Base-by-base conservation (phyloP, 1,140 invertebrate genomes). In the Leptopilina clavipes region DNA sequence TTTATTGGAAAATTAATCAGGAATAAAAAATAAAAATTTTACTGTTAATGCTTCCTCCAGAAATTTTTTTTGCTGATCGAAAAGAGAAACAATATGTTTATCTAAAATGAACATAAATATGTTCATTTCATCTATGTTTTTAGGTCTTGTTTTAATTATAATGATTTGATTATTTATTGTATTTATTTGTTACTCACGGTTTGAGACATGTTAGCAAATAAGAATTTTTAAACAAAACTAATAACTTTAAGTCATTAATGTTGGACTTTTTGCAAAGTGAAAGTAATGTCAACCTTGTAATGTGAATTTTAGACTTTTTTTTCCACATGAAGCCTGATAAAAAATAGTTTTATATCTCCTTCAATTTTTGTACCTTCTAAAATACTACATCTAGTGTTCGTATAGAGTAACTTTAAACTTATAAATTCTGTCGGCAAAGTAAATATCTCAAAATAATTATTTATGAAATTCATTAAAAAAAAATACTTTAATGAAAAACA, bases 391-490 rank as follows among this genome's bases (percentile, higher is more conserved):
- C 59, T 65, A 31, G 59, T 65, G 59, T 31, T 22, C 10, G n/a
- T 22, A n/a, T 31, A n/a, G 1, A 65, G 59, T 65, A 65, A 22
- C 59, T 37, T 59, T 65, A 25, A 25, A 7, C 6, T n/a, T 65
- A n/a, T 25, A 31, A 31, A 31, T 65, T 65, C 59, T 65, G 22
- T 25, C 59, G 59, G 59, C 22, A 65, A 65, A 65, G 59, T 65
- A 31, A 65, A 65, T 65, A 31, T 65, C 59, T 65, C 11, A 31
- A 18, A 18, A 19, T 9, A 10, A 1, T 3, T 9, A 54, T 18
- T 54, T 18, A 31, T 5, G n/a, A 31, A 31, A 31, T 19, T 54
- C 19, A 54, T 54, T 19, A 9, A 54, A 10, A 19, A 10, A 54
- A 18, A n/a, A n/a, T n/a, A n/a, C n/a, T n/a, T n/a, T n/a, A n/a